Conservation (phyloP, 2,888 invertebrate species). For the Gari tellinella region DNA sequence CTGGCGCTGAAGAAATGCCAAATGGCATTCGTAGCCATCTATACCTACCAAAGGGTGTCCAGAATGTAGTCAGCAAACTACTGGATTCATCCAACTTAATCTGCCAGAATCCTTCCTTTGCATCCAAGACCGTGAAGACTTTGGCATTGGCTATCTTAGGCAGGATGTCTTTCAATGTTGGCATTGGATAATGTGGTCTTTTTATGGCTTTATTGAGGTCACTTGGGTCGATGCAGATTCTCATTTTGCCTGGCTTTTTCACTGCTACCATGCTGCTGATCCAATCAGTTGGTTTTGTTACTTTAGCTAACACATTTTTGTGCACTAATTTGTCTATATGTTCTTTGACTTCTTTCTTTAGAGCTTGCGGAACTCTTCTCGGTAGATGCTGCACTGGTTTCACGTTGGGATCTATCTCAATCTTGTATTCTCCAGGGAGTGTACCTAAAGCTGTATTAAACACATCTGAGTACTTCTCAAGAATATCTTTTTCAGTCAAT, state of each 20-base stretch:
- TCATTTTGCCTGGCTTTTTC: conserved; percentile 13
- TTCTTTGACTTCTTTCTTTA: too few species aligned
- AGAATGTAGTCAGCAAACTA: conserved; percentile 59
- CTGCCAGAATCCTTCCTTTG: conserved; percentile 56
- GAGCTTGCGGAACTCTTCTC: too few species aligned
- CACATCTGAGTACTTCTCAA: too few species aligned
- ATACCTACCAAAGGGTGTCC: conserved; percentile 59
- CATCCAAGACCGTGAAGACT: conserved; percentile 52
- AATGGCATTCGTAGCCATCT: conserved; percentile 62
- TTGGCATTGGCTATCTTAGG: conserved; percentile 54
- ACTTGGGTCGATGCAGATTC: conserved; percentile 56
- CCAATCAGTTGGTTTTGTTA: conserved; percentile 14
- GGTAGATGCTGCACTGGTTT: too few species aligned
- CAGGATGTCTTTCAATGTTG: conserved; percentile 59
- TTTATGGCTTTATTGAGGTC: conserved; percentile 52
- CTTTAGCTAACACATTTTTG: too few species aligned
- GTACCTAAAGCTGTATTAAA: too few species aligned
- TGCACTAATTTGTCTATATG: too few species aligned
- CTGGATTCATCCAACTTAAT: conserved; percentile 51
- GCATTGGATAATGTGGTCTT: conserved; percentile 49
- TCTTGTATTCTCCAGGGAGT: too few species aligned
- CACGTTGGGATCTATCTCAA: too few species aligned
- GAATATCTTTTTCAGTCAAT: too few species aligned
- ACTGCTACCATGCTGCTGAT: conserved; percentile 30
- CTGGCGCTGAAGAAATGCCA: conserved; percentile 53